Percentiles rank a stretch among this genome's conserved stretches.
phyloP scores from a whole-genome alignment of 1,140 invertebrate species.

The Drosophila virilis region DNA sequence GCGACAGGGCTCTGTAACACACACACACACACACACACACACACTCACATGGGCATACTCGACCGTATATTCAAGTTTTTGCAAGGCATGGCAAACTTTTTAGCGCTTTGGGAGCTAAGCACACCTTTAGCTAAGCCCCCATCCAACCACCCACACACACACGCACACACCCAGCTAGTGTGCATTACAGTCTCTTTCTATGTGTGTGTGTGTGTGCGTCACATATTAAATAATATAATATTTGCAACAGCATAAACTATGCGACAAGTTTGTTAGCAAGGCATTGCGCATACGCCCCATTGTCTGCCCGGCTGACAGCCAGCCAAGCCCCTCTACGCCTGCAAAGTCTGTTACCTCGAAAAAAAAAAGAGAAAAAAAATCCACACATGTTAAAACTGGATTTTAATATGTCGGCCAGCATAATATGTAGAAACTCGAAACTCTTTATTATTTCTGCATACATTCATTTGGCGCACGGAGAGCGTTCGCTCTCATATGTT shows the following conservation, averaged over 20 bases:
- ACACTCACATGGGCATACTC: background rate
- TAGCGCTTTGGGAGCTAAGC: slow-evolving; percentile 45
- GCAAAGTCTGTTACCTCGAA: background rate
- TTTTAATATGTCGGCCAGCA: background rate
- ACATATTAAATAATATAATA: slow-evolving; percentile 71
- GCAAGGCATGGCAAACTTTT: slow-evolving; percentile 50
- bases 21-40: slow-evolving; percentile 13
- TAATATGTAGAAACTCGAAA: background rate
- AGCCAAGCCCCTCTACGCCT: background rate
- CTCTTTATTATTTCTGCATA: slow-evolving; percentile 1
- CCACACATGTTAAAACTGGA: background rate
- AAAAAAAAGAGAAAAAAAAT: background rate
- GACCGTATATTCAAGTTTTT: slow-evolving; percentile 45
- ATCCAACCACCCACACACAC: background rate
- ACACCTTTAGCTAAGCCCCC: background rate
- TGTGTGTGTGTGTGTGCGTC: slow-evolving; percentile 13
- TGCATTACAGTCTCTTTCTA: background rate
- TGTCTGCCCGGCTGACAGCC: slow-evolving; percentile 15
- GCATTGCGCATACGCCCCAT: slow-evolving; percentile 69
- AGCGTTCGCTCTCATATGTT: too few relatives aligned
- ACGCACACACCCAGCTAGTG: background rate
- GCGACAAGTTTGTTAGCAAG: slow-evolving; percentile 41
- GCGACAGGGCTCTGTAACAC: slow-evolving; percentile 45
- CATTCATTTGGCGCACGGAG: background rate
- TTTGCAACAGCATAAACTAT: slow-evolving; percentile 59